A percentile compares a stretch with the other conserved stretches of the same genome.
These are phyloP conservation scores for Crepidodera aurea DNA, from an alignment of 2,888 invertebrate genomes.

Conservation along the genomic window DNA sequence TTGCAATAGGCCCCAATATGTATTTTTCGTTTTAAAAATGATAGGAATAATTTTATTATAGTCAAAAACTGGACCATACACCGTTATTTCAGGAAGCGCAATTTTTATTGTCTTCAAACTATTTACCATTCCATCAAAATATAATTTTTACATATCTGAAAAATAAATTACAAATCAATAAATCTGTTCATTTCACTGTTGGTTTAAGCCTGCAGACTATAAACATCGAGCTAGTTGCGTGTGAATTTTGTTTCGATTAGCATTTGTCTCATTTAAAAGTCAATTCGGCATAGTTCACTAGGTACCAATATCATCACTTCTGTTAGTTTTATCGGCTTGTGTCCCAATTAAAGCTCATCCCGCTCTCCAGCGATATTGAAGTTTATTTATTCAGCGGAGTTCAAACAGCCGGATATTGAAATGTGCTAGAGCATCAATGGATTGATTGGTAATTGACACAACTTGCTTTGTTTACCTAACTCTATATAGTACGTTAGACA, in stretches of 20 bases:
- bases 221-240: not conserved
- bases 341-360: conserved; percentile 16
- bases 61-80: too few species aligned
- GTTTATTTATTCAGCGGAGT: conserved; percentile 32
- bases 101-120: too few species aligned
- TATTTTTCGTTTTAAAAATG: too few species aligned
- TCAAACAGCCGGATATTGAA: conserved; percentile 37
- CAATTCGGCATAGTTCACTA: conserved; percentile 8
- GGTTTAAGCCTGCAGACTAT: not conserved
- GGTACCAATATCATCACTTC: conserved; percentile 9
- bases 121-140: too few species aligned
- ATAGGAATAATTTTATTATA: too few species aligned
- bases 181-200: too few species aligned
- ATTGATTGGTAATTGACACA: conserved; percentile 39
- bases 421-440: conserved; percentile 34
- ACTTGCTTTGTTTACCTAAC: conserved; percentile 27
- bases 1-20: too few species aligned
- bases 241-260: conserved; percentile 4
- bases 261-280: conserved; percentile 14
- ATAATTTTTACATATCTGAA: too few species aligned
- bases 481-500: conserved; percentile 19
- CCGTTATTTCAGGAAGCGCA: too few species aligned
- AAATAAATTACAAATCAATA: too few species aligned
- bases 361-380: conserved; percentile 1
- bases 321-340: conserved; percentile 11